Evolutionary conservation across 2,797 vertebrate genomes (phyloP), one percentile per base, ranked within the genome.

Genomic region (Vespertilio murinus): DNA sequence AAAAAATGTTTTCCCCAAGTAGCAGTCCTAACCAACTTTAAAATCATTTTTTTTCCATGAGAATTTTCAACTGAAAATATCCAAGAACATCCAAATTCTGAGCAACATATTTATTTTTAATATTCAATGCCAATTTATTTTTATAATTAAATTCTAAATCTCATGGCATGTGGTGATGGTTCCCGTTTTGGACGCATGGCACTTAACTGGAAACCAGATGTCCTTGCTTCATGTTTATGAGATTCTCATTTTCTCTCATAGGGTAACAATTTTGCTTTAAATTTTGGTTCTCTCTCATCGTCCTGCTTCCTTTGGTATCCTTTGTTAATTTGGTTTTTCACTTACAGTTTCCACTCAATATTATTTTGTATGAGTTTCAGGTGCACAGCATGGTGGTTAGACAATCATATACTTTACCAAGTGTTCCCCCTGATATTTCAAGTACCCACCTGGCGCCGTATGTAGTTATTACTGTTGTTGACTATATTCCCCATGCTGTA

Each of bases 171-270:
- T 61, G 28, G 59, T 12, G 59, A 6, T 30, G 28, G 59, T 61
- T 61, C 2, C 59, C 12, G 1, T 61, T 59, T 61, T 30, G 59
- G 59, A 30, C 5, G 0, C 0, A 1, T 14, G 59, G 28, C 5
- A 61, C 13, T 61, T 61, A 61, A 61, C 59, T 30, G 12, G 28
- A 64, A 92, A 61, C 30, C 23, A 10, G 33, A n/a, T 16, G 9
- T 11, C 12, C 28, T 81, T 59, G 25, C 0, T 54, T 85, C 38
- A 74, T 47, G 33, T 80, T 83, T 45, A 8, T 65, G 75, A 65
- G 42, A n/a, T 17, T 69, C n/a, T 56, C 9, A 18, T 42, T 93
- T 85, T 92, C 13, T 86, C 40, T 92, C 25, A 16, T 18, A 2
- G 30, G 30, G 20, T 67, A 42, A 20, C 80, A 71, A 67, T 52